Evolutionary conservation across 2,888 invertebrate species (phyloP), one percentile per base, ranked within the genome.

Genomic region (Apoderus coryli): DNA sequence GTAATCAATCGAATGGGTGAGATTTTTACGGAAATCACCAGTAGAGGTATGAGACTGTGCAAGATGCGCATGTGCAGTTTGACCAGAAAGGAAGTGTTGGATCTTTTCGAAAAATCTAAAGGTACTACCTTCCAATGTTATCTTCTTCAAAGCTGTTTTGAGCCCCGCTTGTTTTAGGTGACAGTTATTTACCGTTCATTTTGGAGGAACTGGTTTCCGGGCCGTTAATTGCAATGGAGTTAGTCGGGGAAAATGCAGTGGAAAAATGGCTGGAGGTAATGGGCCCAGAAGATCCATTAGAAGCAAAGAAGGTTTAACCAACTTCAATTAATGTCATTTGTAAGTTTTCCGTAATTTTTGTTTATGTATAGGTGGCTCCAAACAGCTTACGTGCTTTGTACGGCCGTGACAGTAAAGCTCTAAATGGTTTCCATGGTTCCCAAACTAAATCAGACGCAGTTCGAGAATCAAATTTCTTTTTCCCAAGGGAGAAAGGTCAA

Each of bases 191-290:
- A 37, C 66, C 72, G 67, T 81, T 67, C 40, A 53, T 76, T 22
- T 46, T 79, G 28, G 70, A 72, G 34, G 63, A 69, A 48, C 54
- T 85, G 14, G 68, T 69, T 14, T 74, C 74, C 24, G 77, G 77
- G 10, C 66, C 75, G 9, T 64, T 80, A 1, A 59, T 78, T 45
- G 79, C 74, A 1, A 47, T 85, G 47, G 79, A 84, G 54, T 48
- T 88, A 29, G 69, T 84, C 27, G 80, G 79, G 1, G 71, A 72
- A 43, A 64, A 77, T 53, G 75, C 74, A 4, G 61, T 81, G 4
- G 48, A 59, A 10, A 59, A 57, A 27, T 74, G 73, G 65, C 46
- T 59, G 10, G 63, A 69, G 40, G 46, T 70, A 15, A 53, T 78
- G 32, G 81, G 81, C 6, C 64, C 74, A 10, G 52, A 50, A 16